Percentiles rank a stretch among this genome's conserved stretches.
Evolutionary conservation across 2,888 invertebrate genomes (phyloP).

Genomic region (Synergus japonicus): DNA sequence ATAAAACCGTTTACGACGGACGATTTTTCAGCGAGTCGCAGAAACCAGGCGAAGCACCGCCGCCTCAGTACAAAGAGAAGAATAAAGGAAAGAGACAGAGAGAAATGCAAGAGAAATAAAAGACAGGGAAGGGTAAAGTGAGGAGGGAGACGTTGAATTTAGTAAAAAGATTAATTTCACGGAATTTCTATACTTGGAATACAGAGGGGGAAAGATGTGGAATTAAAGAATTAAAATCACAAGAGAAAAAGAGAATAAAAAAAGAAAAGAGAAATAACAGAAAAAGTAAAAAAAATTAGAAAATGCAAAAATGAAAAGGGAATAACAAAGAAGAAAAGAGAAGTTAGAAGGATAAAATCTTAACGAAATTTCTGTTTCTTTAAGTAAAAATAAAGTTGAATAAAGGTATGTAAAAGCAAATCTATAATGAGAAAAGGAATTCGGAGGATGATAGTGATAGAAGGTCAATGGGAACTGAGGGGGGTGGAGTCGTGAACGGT

Average conservation of each 20-base stretch:
- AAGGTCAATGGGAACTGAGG: background rate
- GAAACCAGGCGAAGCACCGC: conserved; percentile 67
- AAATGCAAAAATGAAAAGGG: background rate
- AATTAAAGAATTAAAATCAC: conserved; percentile 28
- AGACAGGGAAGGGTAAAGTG: conserved; percentile 50
- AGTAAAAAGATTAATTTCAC: conserved; percentile 68
- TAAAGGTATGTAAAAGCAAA: background rate
- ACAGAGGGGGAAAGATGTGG: conserved; percentile 31
- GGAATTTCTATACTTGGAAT: conserved; percentile 55
- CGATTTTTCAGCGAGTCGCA: conserved; percentile 73
- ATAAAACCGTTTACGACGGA: conserved; percentile 76
- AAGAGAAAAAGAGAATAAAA: conserved; percentile 10
- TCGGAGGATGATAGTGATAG: background rate
- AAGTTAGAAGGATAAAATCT: too few species aligned
- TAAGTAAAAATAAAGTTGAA: too few species aligned
- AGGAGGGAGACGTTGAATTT: conserved; percentile 57
- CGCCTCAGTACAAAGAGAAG: conserved; percentile 48
- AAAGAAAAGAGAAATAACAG: background rate
- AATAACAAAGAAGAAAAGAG: background rate
- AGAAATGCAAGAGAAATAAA: conserved; percentile 51
- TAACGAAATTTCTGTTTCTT: too few species aligned
- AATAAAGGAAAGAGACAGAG: conserved; percentile 44
- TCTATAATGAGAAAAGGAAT: background rate
- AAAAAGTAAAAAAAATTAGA: background rate
- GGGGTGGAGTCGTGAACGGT: background rate